These are phyloP conservation scores for Trematocara caparti DNA, from an alignment of 2,797 vertebrate genomes.

Conservation along the genomic window DNA sequence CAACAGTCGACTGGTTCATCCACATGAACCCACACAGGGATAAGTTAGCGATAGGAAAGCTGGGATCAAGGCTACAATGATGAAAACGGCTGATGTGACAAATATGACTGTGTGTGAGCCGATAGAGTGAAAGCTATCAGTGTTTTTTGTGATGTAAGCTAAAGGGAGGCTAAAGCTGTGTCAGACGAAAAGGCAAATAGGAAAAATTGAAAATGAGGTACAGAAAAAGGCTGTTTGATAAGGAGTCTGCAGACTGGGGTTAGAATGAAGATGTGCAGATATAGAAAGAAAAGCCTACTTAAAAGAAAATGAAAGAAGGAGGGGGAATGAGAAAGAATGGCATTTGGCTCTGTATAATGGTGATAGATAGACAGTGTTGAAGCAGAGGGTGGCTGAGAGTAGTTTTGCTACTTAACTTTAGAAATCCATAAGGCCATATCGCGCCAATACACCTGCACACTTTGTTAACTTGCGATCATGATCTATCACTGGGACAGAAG, in stretches of 20 bases:
- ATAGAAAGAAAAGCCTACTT: neutral
- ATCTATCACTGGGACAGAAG: slow-evolving; percentile 18
- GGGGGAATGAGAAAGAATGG: neutral
- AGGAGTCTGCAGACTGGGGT: slow-evolving; percentile 2
- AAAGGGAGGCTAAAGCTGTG: slow-evolving; percentile 1
- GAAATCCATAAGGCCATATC: slow-evolving; percentile 29
- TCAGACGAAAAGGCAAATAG: slow-evolving; percentile 10
- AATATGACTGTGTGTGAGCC: slow-evolving; percentile 11
- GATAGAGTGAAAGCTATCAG: slow-evolving; percentile 7
- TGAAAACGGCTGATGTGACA: slow-evolving; percentile 45
- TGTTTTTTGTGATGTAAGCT: slow-evolving; percentile 5
- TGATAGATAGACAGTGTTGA: slow-evolving; percentile 24
- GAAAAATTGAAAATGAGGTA: slow-evolving; percentile 2
- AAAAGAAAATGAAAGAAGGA: neutral
- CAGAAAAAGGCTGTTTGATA: slow-evolving; percentile 20
- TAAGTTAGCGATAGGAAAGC: slow-evolving; percentile 27
- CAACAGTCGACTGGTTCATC: slow-evolving; percentile 1
- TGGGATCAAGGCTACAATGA: slow-evolving; percentile 27
- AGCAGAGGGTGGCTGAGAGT: neutral
- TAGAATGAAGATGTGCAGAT: slow-evolving; percentile 4
- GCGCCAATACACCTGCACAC: slow-evolving; percentile 6
- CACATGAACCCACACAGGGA: slow-evolving; percentile 23
- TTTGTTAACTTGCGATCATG: slow-evolving; percentile 4
- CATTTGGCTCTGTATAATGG: slow-evolving; percentile 13
- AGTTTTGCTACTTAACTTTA: slow-evolving; percentile 24